Conservation (phyloP, 1,140 invertebrate species). For the Drosophila pseudoananassae region DNA sequence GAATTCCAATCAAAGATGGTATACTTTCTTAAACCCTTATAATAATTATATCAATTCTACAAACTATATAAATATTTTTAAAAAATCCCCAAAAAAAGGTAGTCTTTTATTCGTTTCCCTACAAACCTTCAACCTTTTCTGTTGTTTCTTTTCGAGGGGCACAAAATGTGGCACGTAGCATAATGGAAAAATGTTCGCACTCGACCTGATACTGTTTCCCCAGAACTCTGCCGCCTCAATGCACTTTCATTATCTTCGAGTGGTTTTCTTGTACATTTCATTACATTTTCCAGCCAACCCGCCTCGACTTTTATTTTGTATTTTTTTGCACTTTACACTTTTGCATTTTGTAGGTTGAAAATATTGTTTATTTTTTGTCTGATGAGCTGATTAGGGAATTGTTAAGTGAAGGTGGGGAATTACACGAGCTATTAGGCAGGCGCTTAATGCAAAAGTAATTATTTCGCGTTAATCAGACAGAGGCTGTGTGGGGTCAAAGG, state of each 20-base stretch:
- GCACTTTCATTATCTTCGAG: slow-evolving; percentile 80
- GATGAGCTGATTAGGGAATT: slow-evolving; percentile 64
- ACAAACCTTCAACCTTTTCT: background rate
- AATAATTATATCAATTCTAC: background rate
- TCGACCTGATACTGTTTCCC: slow-evolving; percentile 69
- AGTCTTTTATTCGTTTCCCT: background rate
- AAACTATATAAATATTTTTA: too few relatives aligned
- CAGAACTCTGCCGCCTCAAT: slow-evolving; percentile 65
- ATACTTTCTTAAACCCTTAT: background rate
- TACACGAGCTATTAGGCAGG: slow-evolving; percentile 74
- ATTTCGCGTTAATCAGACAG: slow-evolving; percentile 74
- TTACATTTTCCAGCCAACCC: slow-evolving; percentile 12
- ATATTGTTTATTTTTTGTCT: slow-evolving; percentile 48
- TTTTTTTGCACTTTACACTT: slow-evolving; percentile 6
- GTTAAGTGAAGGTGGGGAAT: slow-evolving; percentile 49
- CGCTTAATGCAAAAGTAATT: slow-evolving; percentile 81
- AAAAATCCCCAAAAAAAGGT: background rate
- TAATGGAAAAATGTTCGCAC: slow-evolving; percentile 73
- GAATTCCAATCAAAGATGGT: too few relatives aligned
- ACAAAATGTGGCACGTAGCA: slow-evolving; percentile 62
- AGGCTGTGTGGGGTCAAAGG: slow-evolving; percentile 50
- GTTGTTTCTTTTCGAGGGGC: slow-evolving; percentile 28
- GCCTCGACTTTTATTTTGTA: background rate
- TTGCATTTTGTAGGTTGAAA: slow-evolving; percentile 16
- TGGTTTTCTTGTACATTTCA: slow-evolving; percentile 43